Evolutionary conservation across 2,113 vertebrate species (phyloP).

Genomic region (Protobothrops mucrosquamatus): DNA sequence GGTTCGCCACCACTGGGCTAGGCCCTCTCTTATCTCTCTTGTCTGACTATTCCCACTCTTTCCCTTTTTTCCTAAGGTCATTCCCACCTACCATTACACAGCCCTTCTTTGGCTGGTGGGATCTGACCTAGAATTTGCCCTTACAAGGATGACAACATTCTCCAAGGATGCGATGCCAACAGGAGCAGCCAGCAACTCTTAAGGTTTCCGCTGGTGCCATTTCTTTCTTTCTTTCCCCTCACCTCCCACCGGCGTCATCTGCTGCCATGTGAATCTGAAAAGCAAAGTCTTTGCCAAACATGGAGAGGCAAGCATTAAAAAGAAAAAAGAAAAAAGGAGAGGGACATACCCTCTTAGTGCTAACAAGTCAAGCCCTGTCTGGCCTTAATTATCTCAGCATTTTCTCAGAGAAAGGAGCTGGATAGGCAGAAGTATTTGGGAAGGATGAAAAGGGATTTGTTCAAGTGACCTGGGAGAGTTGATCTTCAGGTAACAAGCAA

Average conservation of each 20-base stretch:
- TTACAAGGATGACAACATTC: not conserved
- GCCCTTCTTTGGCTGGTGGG: not conserved
- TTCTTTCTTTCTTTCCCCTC: constrained; percentile 8
- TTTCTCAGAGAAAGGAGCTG: not conserved
- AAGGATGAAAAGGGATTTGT: not conserved
- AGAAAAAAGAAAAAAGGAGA: no score
- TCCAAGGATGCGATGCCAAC: constrained; percentile 4
- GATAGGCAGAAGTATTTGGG: not conserved
- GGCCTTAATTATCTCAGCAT: constrained; percentile 7
- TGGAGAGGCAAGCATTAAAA: not conserved
- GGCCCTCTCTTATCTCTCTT: not conserved
- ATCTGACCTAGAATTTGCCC: not conserved
- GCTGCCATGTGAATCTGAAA: constrained; percentile 12
- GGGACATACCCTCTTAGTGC: not conserved
- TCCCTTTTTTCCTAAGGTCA: not conserved
- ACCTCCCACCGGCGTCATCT: constrained; percentile 25
- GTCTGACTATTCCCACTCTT: not conserved
- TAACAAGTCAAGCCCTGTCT: constrained; percentile 15
- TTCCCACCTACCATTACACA: not conserved
- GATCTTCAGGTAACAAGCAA: not conserved
- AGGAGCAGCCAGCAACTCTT: not conserved
- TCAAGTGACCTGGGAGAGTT: not conserved
- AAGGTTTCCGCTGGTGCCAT: constrained; percentile 5
- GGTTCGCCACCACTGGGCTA: not conserved
- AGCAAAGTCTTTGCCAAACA: not conserved